These are phyloP conservation scores for Gymnoscopelus microlampas DNA, from an alignment of 2,797 vertebrate species.

Conservation along the genomic window DNA sequence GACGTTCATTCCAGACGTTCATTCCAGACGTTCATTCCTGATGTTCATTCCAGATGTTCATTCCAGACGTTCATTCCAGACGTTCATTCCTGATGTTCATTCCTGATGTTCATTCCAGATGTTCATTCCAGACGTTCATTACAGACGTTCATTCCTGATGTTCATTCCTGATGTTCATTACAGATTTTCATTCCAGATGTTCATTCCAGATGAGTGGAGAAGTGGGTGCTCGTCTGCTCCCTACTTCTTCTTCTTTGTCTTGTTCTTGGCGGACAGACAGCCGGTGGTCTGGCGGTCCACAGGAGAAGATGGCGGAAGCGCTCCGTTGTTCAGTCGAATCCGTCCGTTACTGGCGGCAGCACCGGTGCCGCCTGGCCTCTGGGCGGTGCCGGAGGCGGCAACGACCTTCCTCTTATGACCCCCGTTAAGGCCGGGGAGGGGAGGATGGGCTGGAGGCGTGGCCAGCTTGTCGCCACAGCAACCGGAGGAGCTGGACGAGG, in stretches of 20 bases:
- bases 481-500: slow-evolving; percentile 45
- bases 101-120: too few relatives aligned
- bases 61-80: too few relatives aligned
- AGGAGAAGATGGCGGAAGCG: slow-evolving; percentile 7
- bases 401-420: slow-evolving; percentile 8
- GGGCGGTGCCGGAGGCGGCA: background rate
- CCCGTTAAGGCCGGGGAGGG: background rate
- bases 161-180: too few relatives aligned
- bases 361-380: background rate
- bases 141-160: too few relatives aligned
- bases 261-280: slow-evolving; percentile 69
- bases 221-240: too few relatives aligned
- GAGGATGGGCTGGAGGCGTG: background rate
- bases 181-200: too few relatives aligned
- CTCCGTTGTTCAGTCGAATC: slow-evolving; percentile 50
- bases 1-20: too few relatives aligned
- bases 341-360: slow-evolving; percentile 17
- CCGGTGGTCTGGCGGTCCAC: slow-evolving; percentile 42
- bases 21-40: too few relatives aligned
- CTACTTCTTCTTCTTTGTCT: slow-evolving; percentile 52
- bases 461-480: slow-evolving; percentile 28
- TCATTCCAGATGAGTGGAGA: too few relatives aligned
- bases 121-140: too few relatives aligned
- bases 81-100: too few relatives aligned
- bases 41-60: too few relatives aligned